These are phyloP conservation scores for Hylaea fasciaria DNA, from an alignment of 2,888 invertebrate species.

Conservation along the genomic window DNA sequence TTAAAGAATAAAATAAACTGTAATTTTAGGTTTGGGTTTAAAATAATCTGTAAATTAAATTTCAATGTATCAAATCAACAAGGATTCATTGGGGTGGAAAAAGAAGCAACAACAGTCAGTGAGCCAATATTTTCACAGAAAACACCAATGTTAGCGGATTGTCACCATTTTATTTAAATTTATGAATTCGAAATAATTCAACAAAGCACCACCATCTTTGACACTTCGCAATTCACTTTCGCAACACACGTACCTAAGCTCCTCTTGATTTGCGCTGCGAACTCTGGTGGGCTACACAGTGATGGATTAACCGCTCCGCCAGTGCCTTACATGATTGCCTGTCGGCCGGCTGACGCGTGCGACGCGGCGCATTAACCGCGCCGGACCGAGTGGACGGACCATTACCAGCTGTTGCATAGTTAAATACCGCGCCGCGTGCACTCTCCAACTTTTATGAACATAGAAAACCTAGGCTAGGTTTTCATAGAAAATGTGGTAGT, in stretches of 20 bases:
- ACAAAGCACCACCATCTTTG: not conserved
- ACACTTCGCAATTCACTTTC: not conserved
- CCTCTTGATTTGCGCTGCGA: not conserved
- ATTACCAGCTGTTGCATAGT: slow-evolving; percentile 10
- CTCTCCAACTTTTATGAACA: not conserved
- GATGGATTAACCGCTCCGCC: slow-evolving; percentile 26
- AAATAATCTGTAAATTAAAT: too few relatives aligned
- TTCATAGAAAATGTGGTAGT: too few relatives aligned
- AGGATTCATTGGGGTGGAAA: too few relatives aligned
- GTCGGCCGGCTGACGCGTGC: slow-evolving; percentile 11
- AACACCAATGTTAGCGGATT: too few relatives aligned
- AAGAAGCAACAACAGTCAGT: too few relatives aligned
- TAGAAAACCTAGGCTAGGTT: too few relatives aligned
- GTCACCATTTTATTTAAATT: too few relatives aligned
- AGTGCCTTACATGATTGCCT: slow-evolving; percentile 21
- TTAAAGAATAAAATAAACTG: too few relatives aligned
- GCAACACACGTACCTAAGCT: slow-evolving; percentile 4
- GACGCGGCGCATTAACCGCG: not conserved
- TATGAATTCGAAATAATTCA: too few relatives aligned
- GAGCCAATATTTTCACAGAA: too few relatives aligned
- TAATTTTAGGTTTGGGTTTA: too few relatives aligned
- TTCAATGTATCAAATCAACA: too few relatives aligned
- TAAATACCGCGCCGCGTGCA: not conserved
- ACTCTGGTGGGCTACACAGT: slow-evolving; percentile 5
- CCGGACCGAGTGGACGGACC: slow-evolving; percentile 1